Percentiles rank a stretch among this genome's conserved stretches.
Conservation (phyloP, 2,113 vertebrate species). For the Gopherus evgoodei region DNA sequence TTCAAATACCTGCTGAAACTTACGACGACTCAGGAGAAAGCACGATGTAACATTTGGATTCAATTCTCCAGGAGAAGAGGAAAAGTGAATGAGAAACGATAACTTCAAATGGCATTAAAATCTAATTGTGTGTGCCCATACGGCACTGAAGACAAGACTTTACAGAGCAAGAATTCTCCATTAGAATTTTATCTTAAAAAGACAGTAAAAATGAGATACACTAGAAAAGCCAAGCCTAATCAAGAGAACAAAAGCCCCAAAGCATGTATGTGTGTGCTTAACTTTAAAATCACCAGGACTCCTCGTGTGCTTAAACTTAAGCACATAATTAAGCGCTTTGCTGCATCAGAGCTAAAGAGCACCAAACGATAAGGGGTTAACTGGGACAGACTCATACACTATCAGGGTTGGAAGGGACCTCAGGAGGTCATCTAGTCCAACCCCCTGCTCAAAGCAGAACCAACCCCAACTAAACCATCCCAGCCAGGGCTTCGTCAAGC, state of each 20-base stretch:
- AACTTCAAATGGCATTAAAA: fast-evolving
- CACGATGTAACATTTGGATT: fast-evolving
- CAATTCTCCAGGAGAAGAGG: neutral
- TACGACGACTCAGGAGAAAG: neutral
- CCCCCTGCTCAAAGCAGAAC: too few species aligned
- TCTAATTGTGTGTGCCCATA: fast-evolving
- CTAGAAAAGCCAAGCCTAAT: neutral
- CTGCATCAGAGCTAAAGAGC: neutral
- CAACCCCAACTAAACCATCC: too few species aligned
- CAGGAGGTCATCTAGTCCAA: too few species aligned
- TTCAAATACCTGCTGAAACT: neutral
- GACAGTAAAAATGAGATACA: neutral
- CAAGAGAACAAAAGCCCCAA: neutral
- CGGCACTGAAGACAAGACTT: fast-evolving
- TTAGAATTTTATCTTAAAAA: neutral
- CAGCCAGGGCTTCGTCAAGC: too few species aligned
- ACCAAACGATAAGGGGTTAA: neutral
- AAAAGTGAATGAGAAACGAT: neutral
- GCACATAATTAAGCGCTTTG: fast-evolving
- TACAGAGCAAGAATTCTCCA: neutral
- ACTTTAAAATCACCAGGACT: fast-evolving
- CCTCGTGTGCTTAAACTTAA: fast-evolving
- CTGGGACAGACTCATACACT: neutral
- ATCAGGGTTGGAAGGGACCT: too few species aligned
- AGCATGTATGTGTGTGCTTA: neutral